phyloP scores from a whole-genome alignment of 2,113 vertebrate species.

The Chloroceryle aenea region DNA sequence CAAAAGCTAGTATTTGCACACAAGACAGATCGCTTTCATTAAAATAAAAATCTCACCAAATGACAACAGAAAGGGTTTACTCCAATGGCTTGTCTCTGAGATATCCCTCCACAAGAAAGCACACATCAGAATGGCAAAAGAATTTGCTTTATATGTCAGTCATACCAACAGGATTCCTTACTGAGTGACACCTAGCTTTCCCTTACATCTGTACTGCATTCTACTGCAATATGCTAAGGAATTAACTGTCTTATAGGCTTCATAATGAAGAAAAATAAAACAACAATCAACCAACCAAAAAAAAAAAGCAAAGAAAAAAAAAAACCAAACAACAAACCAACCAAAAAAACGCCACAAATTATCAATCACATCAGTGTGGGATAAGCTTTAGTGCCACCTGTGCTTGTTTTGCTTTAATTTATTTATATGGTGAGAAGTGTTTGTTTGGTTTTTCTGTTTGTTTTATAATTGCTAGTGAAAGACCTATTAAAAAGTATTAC shows the following conservation, averaged over 20 bases:
- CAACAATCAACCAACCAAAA: too few relatives aligned
- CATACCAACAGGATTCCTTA: conserved; percentile 61
- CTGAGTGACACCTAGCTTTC: conserved; percentile 60
- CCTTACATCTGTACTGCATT: conserved; percentile 63
- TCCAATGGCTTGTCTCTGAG: conserved; percentile 59
- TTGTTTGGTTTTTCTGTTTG: background rate
- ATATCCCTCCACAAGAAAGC: conserved; percentile 67
- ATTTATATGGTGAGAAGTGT: background rate
- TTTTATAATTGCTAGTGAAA: background rate
- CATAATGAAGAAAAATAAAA: background rate
- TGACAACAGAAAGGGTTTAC: conserved; percentile 65
- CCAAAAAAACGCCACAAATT: too few relatives aligned
- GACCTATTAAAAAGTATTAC: background rate
- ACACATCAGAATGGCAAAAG: conserved; percentile 71
- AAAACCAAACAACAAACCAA: too few relatives aligned
- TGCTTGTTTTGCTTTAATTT: background rate
- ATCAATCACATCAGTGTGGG: conserved; percentile 46
- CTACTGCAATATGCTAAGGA: conserved; percentile 49
- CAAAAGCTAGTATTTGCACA: conserved; percentile 76
- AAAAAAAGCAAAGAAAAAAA: too few relatives aligned
- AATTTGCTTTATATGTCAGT: conserved; percentile 77
- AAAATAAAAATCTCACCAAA: conserved; percentile 67
- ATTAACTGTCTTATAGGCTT: conserved; percentile 47
- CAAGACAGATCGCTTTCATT: conserved; percentile 76
- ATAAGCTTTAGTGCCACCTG: conserved; percentile 7